Base-by-base conservation (phyloP, 2,797 vertebrate species). In the Labroides dimidiatus region DNA sequence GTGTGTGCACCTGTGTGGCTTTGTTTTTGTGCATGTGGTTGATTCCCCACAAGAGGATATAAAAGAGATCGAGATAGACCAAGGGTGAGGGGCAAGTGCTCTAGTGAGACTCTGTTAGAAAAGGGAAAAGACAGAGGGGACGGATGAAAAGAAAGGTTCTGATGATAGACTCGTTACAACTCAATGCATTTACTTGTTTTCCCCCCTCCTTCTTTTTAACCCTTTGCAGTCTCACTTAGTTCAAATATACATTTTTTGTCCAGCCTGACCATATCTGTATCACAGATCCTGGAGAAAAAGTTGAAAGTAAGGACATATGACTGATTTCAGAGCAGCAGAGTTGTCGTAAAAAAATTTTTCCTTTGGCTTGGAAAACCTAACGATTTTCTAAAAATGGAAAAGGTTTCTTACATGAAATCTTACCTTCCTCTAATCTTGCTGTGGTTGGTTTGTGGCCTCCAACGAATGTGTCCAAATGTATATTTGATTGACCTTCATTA, bases 401-500 rank as follows among this genome's bases (percentile, higher is more conserved):
- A n/a, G n/a, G n/a, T n/a, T n/a, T n/a, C n/a, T n/a, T n/a, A n/a
- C n/a, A n/a, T n/a, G n/a, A n/a, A n/a, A n/a, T n/a, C n/a, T n/a
- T n/a, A n/a, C n/a, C n/a, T n/a, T n/a, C n/a, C n/a, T n/a, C n/a
- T n/a, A n/a, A n/a, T n/a, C n/a, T n/a, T 62, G 23, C 49, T 15
- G 37, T 27, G 37, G 69, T 69, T 17, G 17, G 30, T 36, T 44
- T 15, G 54, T 71, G 76, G 72, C 78, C 89, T 75, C 65, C 43
- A 57, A 84, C 76, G n/a, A 76, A 78, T 78, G 61, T 77, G 72
- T 83, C 71, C 60, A 76, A 79, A 87, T 92, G 77, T 92, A 92
- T 93, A 92, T 91, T 91, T 91, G 85, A 91, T 89, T 83, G 73
- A 33, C 72, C 76, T 78, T 91, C 87, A 93, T 92, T 89, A 89